phyloP scores from a whole-genome alignment of 2,113 vertebrate species.

The Isichthys henryi region DNA sequence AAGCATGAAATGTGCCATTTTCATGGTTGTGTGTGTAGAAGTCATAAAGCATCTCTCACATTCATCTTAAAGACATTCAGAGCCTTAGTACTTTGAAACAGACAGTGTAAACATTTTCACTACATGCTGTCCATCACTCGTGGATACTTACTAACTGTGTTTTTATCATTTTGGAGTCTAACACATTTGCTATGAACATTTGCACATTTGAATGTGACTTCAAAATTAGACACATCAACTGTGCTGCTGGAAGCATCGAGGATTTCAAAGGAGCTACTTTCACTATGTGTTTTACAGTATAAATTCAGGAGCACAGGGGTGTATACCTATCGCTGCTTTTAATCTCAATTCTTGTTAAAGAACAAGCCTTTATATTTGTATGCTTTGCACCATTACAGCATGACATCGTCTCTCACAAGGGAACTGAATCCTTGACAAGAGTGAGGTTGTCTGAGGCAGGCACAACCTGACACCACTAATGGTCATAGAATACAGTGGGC shows the following conservation, averaged over 20 bases:
- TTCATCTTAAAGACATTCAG: background rate
- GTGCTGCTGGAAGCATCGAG: background rate
- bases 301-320: background rate
- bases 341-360: background rate
- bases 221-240: background rate
- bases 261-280: background rate
- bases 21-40: background rate
- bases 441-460: slow-evolving; percentile 3
- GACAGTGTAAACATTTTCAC: background rate
- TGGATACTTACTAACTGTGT: background rate
- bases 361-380: background rate
- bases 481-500: background rate
- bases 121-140: background rate
- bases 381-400: background rate
- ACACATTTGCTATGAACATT: background rate
- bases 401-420: background rate
- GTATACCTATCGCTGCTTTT: background rate
- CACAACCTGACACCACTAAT: background rate
- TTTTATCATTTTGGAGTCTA: background rate
- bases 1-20: background rate
- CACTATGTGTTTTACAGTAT: background rate
- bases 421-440: background rate
- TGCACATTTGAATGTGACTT: background rate
- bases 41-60: background rate
- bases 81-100: background rate